Evolutionary conservation across 1,140 invertebrate genomes (phyloP).

Genomic region (Papilio polyxenes): DNA sequence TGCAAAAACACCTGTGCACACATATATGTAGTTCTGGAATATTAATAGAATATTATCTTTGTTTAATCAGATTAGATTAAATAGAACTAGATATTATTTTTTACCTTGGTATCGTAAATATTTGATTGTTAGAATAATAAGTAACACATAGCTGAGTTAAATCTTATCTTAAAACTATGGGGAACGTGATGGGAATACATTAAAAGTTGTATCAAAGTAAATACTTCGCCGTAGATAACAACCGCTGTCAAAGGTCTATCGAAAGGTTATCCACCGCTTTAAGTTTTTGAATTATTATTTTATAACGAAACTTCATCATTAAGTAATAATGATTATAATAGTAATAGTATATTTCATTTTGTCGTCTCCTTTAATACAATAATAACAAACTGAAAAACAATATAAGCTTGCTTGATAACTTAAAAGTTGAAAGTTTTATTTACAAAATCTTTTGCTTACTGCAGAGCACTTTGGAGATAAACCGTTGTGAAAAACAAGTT

Average conservation of each 20-base stretch:
- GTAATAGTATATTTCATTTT: neutral
- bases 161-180: conserved; percentile 41
- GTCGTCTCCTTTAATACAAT: neutral
- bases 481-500: neutral
- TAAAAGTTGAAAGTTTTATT: neutral
- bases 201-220: conserved; percentile 45
- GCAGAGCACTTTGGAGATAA: neutral
- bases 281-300: neutral
- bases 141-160: neutral
- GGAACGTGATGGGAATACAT: conserved; percentile 57
- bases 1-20: too few species aligned
- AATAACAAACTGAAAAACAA: neutral
- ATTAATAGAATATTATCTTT: too few species aligned
- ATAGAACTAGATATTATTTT: neutral
- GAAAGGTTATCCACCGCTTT: neutral
- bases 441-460: conserved; percentile 5
- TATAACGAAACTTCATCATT: neutral
- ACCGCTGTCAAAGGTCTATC: conserved; percentile 18
- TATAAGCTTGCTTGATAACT: neutral
- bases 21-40: too few species aligned
- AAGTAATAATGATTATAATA: neutral
- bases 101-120: neutral
- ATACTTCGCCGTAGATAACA: conserved; percentile 38
- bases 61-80: neutral
- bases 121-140: neutral